Evolutionary conservation across 2,888 invertebrate genomes (phyloP), one percentile per base, ranked within the genome.

Genomic region (Andrena flavipes): DNA sequence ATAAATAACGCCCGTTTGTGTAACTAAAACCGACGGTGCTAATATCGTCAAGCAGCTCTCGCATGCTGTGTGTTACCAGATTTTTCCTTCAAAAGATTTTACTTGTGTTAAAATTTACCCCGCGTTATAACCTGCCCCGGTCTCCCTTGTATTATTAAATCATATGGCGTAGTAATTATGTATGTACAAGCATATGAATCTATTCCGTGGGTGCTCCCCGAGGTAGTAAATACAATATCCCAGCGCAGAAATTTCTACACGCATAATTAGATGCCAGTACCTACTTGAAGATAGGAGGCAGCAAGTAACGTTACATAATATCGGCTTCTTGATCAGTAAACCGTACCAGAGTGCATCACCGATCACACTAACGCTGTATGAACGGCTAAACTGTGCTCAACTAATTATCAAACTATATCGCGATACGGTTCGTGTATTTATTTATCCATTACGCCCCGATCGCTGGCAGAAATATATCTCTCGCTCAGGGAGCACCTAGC

Each of bases 251-350:
- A 51, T 76, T 73, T 73, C 68, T 56, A 20, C 20, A 69, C 59
- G 80, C 72, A 67, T 81, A 83, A 77, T 83, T 80, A 71, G 68
- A 10, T 30, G 26, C 51, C 8, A n/a, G 59, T 20, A 70, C 1
- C 23, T 23, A 56, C 10, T 60, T 26, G n/a, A 51, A 23, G 49
- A 62, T 30, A 56, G 35, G 29, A 35, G 35, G 35, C 26, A 48
- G 65, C 51, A 10, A 48, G 10, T 56, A 35, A 20, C 65, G 62
- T 33, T 63, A 3, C 26, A 48, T 59, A 64, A 80, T 72, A 67
- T 68, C 10, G n/a, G 54, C 59, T 67, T 35, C 67, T 72, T 29
- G 71, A 77, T 80, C 67, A 23, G 65, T 30, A 42, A 56, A 63
- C 56, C 68, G 30, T 69, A 16, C n/a, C n/a, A 23, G 64, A 13